Base-by-base conservation (phyloP, 53 echinoderm and acorn worm genomes). In the Arbacia lixula region DNA sequence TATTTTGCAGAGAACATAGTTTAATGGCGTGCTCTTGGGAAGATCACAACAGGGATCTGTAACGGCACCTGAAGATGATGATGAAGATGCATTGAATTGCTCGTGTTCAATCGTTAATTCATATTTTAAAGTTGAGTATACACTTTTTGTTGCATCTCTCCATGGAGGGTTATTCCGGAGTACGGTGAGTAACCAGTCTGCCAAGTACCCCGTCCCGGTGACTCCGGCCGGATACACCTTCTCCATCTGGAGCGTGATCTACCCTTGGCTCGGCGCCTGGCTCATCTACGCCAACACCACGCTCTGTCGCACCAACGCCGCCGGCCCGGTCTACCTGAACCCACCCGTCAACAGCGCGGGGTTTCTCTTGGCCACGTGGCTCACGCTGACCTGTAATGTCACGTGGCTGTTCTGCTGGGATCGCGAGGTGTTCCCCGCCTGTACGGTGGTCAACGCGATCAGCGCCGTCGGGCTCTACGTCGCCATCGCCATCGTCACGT, bases 171-270 rank as follows among this genome's bases (percentile, higher is more conserved):
- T 65, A 3, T 91, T 91, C 55, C 24, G 73, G 2, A 76, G 57
- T 34, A 74, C 68, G 2, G 84, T 87, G 34, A 60, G 77, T 16
- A 65, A 81, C 40, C 46, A 77, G 11, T 87, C 87, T 26, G 69
- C 76, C 22, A 16, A 53, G 21, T 68, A 67, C 63, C 25, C 53
- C 9, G 50, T 61, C 1, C 75, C 76, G 24, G 53, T 91, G 2
- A 87, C 87, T 3, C 91, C 91, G 6, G 91, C 91, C 16, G 78
- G 68, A 30, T 91, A 80, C 87, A 91, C 91, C 40, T 91, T 91
- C 60, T 46, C 68, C 34, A 91, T 91, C 32, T 91, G 91, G 91
- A 84, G 87, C 24, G 29, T 87, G 2, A 91, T 91, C n/a, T 91
- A 91, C 51, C 40, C 76, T 12, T 91, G 76, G 87, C 55, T 67